These are phyloP conservation scores for Hydractinia symbiolongicarpus DNA, from an alignment of 30 jellyfish, hydroid and myxozoan genomes.

Conservation along the genomic window DNA sequence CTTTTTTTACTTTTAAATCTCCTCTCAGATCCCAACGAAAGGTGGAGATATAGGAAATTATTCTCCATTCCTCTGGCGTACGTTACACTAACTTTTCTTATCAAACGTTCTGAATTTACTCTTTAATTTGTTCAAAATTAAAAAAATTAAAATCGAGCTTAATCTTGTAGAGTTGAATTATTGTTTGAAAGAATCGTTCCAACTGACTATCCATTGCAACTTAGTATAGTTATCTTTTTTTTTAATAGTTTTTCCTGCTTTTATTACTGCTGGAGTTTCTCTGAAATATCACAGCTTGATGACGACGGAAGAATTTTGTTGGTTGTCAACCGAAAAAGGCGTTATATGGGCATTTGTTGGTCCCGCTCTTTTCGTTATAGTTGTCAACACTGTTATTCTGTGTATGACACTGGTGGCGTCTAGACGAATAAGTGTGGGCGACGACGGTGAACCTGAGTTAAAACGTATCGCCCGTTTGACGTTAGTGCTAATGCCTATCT, in stretches of 20 bases:
- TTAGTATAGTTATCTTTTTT: not conserved
- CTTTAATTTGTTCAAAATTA: too few relatives aligned
- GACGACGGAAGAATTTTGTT: slow-evolving; percentile 9
- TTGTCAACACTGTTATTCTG: not conserved
- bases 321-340: slow-evolving; percentile 5
- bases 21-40: too few relatives aligned
- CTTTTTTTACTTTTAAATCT: too few relatives aligned
- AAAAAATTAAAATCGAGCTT: too few relatives aligned
- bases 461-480: slow-evolving; percentile 2
- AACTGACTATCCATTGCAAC: not conserved
- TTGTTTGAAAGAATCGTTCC: not conserved
- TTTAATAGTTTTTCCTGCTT: slow-evolving; percentile 1
- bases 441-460: not conserved
- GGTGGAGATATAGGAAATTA: too few relatives aligned
- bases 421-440: not conserved
- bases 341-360: slow-evolving; percentile 14
- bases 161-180: not conserved
- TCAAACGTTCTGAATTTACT: too few relatives aligned
- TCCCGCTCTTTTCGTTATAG: not conserved
- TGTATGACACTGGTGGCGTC: not conserved
- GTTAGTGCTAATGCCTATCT: not conserved
- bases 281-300: not conserved
- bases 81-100: too few relatives aligned
- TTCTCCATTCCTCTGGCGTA: too few relatives aligned
- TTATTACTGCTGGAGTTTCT: slow-evolving; percentile 13